Base-by-base conservation (phyloP, 2,888 invertebrate species). In the Thymelicus lineola region DNA sequence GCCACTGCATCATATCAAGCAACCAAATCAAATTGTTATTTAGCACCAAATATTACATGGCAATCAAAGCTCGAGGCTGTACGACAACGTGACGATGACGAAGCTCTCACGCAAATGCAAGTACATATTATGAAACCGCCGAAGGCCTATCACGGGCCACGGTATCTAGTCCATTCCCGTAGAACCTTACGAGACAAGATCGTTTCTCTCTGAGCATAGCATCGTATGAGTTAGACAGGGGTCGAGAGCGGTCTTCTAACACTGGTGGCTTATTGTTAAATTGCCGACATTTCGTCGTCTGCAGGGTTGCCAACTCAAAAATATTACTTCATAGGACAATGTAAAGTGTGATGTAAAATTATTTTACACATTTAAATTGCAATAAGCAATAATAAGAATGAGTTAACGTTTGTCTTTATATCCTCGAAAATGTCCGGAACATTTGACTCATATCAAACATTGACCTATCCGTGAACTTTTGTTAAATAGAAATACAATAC, bases 101-200 rank as follows among this genome's bases (percentile, higher is more conserved):
- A 10, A 17, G 76, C 79, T 80, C 82, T 84, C 86, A 85, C 84
- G 84, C 85, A 86, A 89, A 88, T 86, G 84, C 80, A 84, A 86
- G 74, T 79, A 84, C 85, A 74, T 79, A 79, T 89, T 87, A 86
- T 83, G 86, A 86, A 88, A 88, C 83, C 74, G 79, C 80, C 82
- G 80, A 77, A 74, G 82, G 81, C 81, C 77, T 72, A 80, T 76
- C 78, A 77, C 70, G 71, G 74, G 80, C 76, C 78, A 77, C 70
- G 71, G 74, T 74, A 69, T 69, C 58, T 38, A 58, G 76, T 82
- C 85, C 85, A 84, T 74, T 75, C 72, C 75, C 75, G 71, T 71
- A 78, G 86, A 86, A 71, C 83, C 75, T 72, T 78, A 66, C 72
- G 73, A 75, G 74, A 77, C 70, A 74, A 72, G 60, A 71, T 71